Evolutionary conservation across 2,113 vertebrate genomes (phyloP).

Genomic region (Microcebus jonahi): DNA sequence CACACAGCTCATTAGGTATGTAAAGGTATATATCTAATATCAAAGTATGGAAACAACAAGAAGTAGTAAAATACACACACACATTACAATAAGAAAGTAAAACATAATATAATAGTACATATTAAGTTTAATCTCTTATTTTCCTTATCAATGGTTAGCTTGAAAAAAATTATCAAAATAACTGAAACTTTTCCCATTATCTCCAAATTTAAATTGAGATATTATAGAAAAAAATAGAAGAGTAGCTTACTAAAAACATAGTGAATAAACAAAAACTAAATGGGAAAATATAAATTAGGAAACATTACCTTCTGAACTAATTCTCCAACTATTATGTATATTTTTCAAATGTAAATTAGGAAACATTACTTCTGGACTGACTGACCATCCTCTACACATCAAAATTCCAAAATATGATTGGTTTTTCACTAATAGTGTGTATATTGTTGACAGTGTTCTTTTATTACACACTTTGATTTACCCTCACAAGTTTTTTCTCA

Average conservation of each 20-base stretch:
- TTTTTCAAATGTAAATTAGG: constrained; percentile 23
- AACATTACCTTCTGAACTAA: constrained; percentile 1
- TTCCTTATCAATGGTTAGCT: neutral
- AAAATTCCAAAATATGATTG: neutral
- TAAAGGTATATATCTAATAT: neutral
- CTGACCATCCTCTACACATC: neutral
- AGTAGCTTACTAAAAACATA: neutral
- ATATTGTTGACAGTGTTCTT: constrained; percentile 6
- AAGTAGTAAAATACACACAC: neutral
- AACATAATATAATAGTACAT: neutral
- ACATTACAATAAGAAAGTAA: neutral
- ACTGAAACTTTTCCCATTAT: neutral
- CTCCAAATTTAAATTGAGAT: constrained; percentile 23
- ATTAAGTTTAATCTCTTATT: constrained; percentile 25
- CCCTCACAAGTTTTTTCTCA: neutral
- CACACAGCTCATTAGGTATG: neutral
- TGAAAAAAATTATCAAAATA: constrained; percentile 38
- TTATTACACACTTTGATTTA: constrained; percentile 13
- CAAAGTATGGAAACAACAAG: neutral
- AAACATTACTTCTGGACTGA: constrained; percentile 27
- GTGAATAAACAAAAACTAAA: constrained; percentile 14
- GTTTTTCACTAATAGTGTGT: neutral
- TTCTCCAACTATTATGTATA: neutral
- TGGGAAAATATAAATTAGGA: constrained; percentile 26
- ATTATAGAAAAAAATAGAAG: neutral